Evolutionary conservation across 2,888 invertebrate genomes (phyloP).

Genomic region (Dasypogon diadema): DNA sequence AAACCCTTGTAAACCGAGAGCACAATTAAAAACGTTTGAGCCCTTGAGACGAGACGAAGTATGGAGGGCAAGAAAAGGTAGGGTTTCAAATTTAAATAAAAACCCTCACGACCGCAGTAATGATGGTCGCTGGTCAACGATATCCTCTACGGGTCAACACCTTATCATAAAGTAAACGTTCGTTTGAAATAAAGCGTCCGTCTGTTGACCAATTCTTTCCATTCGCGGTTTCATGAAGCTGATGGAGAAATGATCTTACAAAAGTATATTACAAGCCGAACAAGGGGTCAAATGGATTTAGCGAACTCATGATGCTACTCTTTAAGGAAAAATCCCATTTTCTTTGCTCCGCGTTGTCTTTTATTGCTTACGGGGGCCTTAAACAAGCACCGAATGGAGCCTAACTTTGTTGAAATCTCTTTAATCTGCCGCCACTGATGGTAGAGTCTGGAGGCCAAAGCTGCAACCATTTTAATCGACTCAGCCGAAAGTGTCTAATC

Average conservation of each 20-base stretch:
- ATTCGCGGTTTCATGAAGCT: neutral
- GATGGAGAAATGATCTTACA: conserved; percentile 20
- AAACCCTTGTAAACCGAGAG: conserved; percentile 23
- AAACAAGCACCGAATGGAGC: neutral
- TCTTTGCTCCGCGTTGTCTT: conserved; percentile 23
- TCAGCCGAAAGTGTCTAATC: conserved; percentile 36
- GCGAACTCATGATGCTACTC: conserved; percentile 37
- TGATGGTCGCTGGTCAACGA: neutral
- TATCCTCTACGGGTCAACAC: conserved; percentile 11
- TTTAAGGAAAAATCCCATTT: conserved; percentile 37
- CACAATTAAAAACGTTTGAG: conserved; percentile 30
- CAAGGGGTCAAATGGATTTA: conserved; percentile 31
- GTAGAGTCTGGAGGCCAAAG: neutral
- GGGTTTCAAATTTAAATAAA: neutral
- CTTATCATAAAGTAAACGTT: neutral
- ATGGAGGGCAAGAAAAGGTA: neutral
- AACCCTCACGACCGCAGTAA: neutral
- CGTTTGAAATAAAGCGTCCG: neutral
- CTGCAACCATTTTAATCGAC: conserved; percentile 22
- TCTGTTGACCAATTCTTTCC: neutral
- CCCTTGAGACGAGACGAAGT: conserved; percentile 1
- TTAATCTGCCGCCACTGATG: conserved; percentile 37
- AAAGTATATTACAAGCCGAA: conserved; percentile 13
- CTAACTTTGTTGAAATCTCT: conserved; percentile 16
- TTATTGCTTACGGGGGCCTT: conserved; percentile 14